phyloP scores from a whole-genome alignment of 2,113 vertebrate genomes.

The Heteronetta atricapilla region DNA sequence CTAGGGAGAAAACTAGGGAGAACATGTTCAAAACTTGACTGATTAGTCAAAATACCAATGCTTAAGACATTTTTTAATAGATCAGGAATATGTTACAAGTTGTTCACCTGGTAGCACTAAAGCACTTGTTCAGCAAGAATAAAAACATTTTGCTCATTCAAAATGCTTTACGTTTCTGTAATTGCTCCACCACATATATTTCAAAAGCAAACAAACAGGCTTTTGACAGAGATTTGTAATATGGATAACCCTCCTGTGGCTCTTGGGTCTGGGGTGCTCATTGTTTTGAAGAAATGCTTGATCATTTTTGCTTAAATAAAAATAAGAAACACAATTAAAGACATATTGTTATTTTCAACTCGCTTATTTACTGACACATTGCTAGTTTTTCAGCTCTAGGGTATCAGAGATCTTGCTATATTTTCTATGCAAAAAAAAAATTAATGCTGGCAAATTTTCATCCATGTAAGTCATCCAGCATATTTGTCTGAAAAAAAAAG shows the following conservation, averaged over 20 bases:
- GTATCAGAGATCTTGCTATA: neutral
- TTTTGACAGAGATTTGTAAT: neutral
- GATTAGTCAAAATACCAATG: neutral
- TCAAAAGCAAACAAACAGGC: conserved; percentile 30
- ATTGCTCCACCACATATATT: conserved; percentile 33
- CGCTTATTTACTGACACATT: neutral
- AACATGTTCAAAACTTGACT: neutral
- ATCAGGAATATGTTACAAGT: neutral
- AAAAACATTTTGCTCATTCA: conserved; percentile 12
- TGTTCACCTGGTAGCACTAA: neutral
- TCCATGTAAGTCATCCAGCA: neutral
- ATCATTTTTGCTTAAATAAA: neutral
- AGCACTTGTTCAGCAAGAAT: neutral
- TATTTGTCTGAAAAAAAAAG: neutral
- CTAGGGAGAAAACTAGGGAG: neutral
- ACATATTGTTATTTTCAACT: neutral
- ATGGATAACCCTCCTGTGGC: neutral
- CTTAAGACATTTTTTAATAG: neutral
- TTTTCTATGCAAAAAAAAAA: neutral
- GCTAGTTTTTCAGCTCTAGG: neutral
- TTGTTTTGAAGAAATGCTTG: neutral
- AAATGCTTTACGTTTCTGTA: conserved; percentile 35
- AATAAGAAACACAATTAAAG: neutral
- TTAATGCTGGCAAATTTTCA: neutral
- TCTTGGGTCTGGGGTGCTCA: neutral